Percentiles rank a stretch among this genome's conserved stretches.
These are phyloP conservation scores for Phallusia fumigata DNA, from an alignment of 23 tunicate genomes.

Conservation along the genomic window DNA sequence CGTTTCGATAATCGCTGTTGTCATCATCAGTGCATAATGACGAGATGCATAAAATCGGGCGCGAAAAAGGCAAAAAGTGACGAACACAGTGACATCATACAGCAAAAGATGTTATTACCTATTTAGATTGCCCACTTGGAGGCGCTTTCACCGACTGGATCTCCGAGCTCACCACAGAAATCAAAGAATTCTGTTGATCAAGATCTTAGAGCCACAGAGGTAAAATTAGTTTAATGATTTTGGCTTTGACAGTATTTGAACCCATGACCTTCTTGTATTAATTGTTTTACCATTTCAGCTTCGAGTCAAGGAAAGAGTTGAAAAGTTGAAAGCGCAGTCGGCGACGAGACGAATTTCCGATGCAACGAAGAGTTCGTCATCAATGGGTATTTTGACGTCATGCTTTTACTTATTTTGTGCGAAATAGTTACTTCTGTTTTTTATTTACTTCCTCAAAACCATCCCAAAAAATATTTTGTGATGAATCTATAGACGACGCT, in stretches of 20 bases:
- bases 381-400: constrained; percentile 12
- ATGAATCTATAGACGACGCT: not conserved
- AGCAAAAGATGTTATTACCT: too few relatives aligned
- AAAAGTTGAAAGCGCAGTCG: constrained; percentile 13
- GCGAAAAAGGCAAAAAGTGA: too few relatives aligned
- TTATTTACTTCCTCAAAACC: too few relatives aligned
- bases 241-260: too few relatives aligned
- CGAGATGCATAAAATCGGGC: too few relatives aligned
- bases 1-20: too few relatives aligned
- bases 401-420: too few relatives aligned
- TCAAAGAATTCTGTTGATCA: constrained; percentile 10
- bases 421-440: too few relatives aligned
- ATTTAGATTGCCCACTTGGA: constrained; percentile 65
- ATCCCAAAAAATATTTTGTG: too few relatives aligned
- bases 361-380: constrained; percentile 17
- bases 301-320: constrained; percentile 27
- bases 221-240: not conserved
- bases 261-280: too few relatives aligned
- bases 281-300: not conserved
- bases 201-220: constrained; percentile 28
- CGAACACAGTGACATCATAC: too few relatives aligned
- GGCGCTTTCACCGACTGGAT: constrained; percentile 69
- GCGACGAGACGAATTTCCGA: not conserved
- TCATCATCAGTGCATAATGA: too few relatives aligned
- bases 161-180: constrained; percentile 16